Conservation (phyloP, 1,140 invertebrate genomes). For the Lycorma delicatula region DNA sequence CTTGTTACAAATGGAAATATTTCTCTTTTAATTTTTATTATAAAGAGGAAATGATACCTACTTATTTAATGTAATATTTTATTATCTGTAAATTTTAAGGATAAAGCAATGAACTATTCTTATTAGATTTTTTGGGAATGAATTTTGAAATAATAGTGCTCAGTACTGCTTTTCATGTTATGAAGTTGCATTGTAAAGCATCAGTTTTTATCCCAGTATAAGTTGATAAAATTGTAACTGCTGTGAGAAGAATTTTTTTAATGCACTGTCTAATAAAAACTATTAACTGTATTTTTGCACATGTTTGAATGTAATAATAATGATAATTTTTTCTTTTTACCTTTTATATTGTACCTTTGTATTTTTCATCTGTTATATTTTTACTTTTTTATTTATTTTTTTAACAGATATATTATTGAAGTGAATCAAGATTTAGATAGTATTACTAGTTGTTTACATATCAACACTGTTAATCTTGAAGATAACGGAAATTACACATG, state of each 20-base stretch:
- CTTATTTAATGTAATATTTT: no score
- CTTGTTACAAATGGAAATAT: no score
- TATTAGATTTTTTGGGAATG: no score
- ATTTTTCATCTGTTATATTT: background rate
- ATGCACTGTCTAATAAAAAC: background rate
- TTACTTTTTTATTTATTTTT: background rate
- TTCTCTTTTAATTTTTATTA: no score
- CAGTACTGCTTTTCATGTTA: no score
- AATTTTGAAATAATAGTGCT: no score
- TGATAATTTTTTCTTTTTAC: background rate
- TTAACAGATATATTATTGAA: conserved; percentile 10
- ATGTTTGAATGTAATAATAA: background rate
- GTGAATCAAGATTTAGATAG: conserved; percentile 4
- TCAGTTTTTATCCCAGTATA: background rate
- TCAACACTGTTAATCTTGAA: conserved; percentile 36
- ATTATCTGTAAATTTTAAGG: no score
- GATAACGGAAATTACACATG: conserved; percentile 44
- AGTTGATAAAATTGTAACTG: background rate
- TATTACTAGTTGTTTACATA: conserved; percentile 31
- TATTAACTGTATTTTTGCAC: background rate
- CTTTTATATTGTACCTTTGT: background rate
- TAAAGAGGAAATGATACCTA: no score
- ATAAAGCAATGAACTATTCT: no score
- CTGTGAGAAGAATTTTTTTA: background rate
- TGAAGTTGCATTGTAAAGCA: no score